Conservation (phyloP, 2,113 vertebrate genomes). For the Opisthocomus hoazin region DNA sequence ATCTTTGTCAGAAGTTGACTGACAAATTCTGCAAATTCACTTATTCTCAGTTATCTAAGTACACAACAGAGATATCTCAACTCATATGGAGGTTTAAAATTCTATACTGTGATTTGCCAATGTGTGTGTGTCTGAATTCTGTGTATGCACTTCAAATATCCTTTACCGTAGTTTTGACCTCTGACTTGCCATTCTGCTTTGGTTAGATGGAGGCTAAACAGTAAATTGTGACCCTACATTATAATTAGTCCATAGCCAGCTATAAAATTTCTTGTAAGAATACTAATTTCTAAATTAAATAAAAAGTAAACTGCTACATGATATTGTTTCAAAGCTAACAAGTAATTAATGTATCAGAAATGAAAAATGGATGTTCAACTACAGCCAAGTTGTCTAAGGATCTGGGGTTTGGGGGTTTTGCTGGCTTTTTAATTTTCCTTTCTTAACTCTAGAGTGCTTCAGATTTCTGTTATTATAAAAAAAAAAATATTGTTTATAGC, state of each 20-base stretch:
- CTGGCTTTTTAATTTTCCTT: background rate
- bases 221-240: background rate
- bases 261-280: background rate
- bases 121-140: background rate
- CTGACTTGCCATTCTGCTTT: background rate
- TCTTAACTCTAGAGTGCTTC: background rate
- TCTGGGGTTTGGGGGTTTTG: fast-evolving
- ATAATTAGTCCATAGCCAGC: background rate
- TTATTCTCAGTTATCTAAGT: background rate
- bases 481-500: background rate
- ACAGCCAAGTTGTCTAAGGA: background rate
- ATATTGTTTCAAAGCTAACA: background rate
- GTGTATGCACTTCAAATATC: background rate
- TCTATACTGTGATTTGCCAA: background rate
- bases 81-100: background rate
- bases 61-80: background rate
- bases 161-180: background rate
- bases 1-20: background rate
- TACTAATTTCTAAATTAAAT: background rate
- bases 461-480: background rate
- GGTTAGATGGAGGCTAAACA: background rate
- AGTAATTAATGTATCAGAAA: background rate
- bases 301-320: background rate
- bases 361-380: background rate
- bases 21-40: background rate